Evolutionary conservation across 2,113 vertebrate genomes (phyloP), one percentile per base, ranked within the genome.

Genomic region (Paracanthobrama guichenoti): DNA sequence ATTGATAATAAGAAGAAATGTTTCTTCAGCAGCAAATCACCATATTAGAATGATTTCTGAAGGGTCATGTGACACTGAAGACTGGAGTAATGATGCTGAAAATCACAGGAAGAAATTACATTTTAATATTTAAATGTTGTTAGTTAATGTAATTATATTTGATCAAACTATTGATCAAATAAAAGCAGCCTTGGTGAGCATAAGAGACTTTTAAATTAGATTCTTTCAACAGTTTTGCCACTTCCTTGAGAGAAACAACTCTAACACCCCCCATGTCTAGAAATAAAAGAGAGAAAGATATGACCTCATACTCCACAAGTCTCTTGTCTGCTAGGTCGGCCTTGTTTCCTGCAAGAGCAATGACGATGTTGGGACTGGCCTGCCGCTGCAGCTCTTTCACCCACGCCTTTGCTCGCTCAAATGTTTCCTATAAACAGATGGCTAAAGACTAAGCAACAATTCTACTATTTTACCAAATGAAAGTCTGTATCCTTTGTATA

Each of bases 351-450:
- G 95, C 93, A 87, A 96, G 92, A 1, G 95, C 95, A 0, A 96
- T 96, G 35, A 96, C 95, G 2, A 96, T 96, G 90, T 95, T 96
- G 7, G 95, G 95, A 88, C 95, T 96, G 57, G 95, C 95, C 90
- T 96, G 95, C 81, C 95, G 92, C 91, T 96, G 95, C 81, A 96
- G 92, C 89, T 96, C 95, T 89, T 96, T 96, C 84, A 96, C 95
- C 95, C 95, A 96, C 79, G 94, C 94, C 77, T 96, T 96, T 73
- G 95, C 95, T 84, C 95, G 82, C 86, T 95, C 95, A 87, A 96
- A 96, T 0, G 95, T 96, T 79, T 96, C 95, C 95, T 96, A 82
- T 20, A 87, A 44, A 84, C 59, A 85, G 39, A 44, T 6, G 28
- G 4, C 28, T 53, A n/a, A 22, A 55, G 31, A 10, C 16, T 55